These are phyloP conservation scores for Stenoptilia bipunctidactyla DNA, from an alignment of 2,888 invertebrate species.

Conservation along the genomic window DNA sequence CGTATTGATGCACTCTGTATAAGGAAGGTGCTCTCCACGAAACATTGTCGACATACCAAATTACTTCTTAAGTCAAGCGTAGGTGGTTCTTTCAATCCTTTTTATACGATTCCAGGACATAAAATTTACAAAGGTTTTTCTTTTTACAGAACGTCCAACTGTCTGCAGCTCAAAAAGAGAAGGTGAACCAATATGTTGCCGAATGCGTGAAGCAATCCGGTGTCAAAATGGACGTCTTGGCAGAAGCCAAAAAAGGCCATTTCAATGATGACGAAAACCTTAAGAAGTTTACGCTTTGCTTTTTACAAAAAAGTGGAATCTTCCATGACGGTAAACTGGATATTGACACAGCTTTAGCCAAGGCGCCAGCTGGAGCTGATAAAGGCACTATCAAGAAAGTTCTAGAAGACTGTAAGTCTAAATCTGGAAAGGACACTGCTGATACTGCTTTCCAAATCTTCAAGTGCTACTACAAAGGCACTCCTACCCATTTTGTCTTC, in stretches of 20 bases:
- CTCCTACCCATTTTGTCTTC: slow-evolving; percentile 35
- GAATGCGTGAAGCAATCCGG: slow-evolving; percentile 46
- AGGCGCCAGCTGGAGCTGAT: slow-evolving; percentile 44
- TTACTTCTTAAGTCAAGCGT: no score
- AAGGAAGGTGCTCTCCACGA: no score
- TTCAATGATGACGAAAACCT: slow-evolving; percentile 44
- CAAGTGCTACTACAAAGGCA: slow-evolving; percentile 50
- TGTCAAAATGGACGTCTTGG: slow-evolving; percentile 36
- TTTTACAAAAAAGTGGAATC: slow-evolving; percentile 52
- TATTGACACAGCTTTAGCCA: slow-evolving; percentile 42
- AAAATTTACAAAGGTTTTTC: no score
- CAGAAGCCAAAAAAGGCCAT: slow-evolving; percentile 47
- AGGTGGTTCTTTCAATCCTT: no score
- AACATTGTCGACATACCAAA: no score
- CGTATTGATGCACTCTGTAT: no score
- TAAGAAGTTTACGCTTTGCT: slow-evolving; percentile 56
- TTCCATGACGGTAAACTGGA: slow-evolving; percentile 44
- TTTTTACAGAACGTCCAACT: slow-evolving; percentile 18
- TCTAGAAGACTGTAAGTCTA: slow-evolving; percentile 44
- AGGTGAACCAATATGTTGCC: slow-evolving; percentile 25
- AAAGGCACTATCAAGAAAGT: slow-evolving; percentile 41
- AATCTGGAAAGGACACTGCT: slow-evolving; percentile 39
- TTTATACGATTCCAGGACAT: no score
- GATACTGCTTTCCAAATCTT: slow-evolving; percentile 50
- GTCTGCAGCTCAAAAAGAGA: slow-evolving; percentile 35